Percentiles rank a stretch among this genome's conserved stretches.
Conservation (phyloP, 35 echinoderm and acorn worm species). For the Patiria miniata region DNA sequence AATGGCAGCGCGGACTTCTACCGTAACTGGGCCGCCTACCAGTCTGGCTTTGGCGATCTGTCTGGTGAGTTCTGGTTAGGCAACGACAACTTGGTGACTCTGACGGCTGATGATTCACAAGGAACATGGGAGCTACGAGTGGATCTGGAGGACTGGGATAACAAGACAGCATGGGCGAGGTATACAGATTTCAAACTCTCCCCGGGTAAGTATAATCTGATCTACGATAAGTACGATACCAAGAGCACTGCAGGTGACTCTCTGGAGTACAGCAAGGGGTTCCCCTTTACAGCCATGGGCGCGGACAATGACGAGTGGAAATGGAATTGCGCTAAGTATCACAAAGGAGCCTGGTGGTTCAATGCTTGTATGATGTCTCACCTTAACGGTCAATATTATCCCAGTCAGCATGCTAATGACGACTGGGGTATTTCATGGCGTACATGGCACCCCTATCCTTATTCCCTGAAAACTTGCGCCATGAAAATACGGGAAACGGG, state of each 20-base stretch:
- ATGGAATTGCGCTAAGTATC: background rate
- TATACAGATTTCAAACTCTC: background rate
- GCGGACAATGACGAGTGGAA: background rate
- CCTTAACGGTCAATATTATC: background rate
- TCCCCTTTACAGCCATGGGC: background rate
- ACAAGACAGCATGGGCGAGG: background rate
- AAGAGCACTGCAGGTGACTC: background rate
- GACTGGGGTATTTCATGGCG: background rate
- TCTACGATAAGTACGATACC: background rate
- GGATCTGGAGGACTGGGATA: background rate
- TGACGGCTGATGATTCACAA: background rate
- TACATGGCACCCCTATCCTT: background rate
- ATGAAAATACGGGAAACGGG: slow-evolving; percentile 14
- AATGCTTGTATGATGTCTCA: background rate
- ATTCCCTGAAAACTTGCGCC: background rate
- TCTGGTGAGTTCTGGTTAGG: slow-evolving; percentile 15
- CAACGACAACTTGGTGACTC: slow-evolving; percentile 2
- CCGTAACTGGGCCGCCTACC: background rate
- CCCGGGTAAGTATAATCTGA: background rate
- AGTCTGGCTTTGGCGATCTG: slow-evolving; percentile 6
- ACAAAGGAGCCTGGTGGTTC: slow-evolving; percentile 31
- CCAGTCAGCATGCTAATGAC: background rate
- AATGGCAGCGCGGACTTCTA: slow-evolving; percentile 22
- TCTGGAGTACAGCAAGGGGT: background rate
- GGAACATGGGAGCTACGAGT: slow-evolving; percentile 1